Base-by-base conservation (phyloP, 1,140 invertebrate genomes). In the Panulirus ornatus region DNA sequence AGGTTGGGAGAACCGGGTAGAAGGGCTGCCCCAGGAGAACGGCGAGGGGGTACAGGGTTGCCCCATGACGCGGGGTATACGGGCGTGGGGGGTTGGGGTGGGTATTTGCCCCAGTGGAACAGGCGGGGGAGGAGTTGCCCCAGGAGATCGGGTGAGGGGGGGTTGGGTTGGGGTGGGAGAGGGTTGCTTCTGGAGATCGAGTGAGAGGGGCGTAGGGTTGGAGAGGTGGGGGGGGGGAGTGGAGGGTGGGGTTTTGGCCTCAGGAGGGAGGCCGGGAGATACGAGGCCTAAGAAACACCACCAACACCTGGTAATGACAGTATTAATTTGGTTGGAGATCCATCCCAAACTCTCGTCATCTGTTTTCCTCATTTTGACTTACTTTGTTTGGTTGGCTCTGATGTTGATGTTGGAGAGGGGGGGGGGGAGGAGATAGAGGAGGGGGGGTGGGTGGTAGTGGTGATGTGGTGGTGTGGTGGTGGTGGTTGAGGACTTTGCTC, bases 321-420 rank as follows among this genome's bases (percentile, higher is more conserved):
- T 85, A 70, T 85, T 85, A 85, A 85, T 85, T 85, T 85, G 66
- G 66, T 34, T 73, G 66, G 83, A 85, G 83, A 85, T 85, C 83
- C 70, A 85, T 85, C n/a, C 83, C 83, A 85, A 42, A 51, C 38
- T 42, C 83, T 85, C 54, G 63, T 85, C 83, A 73, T 47, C 16
- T 85, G 83, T 85, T 85, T 85, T 85, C 73, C 70, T 51, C 47
- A 82, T 82, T 82, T 54, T 14, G 44, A 42, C 44, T 79, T 51
- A 79, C 76, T 79, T 51, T 42, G 79, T 82, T 51, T 82, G 79
- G 42, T n/a, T n/a, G 44, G 22, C 11, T 38, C 79, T 51, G 79
- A 82, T 36, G 79, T 16, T 63, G 73, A 16, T 8, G 73, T 22
- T 11, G 22, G 51, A 58, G 34, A 38, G 38, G 42, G 40, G 75